phyloP scores from a whole-genome alignment of 64 coral and sea anemone species.

The Cladopsammia gracilis region DNA sequence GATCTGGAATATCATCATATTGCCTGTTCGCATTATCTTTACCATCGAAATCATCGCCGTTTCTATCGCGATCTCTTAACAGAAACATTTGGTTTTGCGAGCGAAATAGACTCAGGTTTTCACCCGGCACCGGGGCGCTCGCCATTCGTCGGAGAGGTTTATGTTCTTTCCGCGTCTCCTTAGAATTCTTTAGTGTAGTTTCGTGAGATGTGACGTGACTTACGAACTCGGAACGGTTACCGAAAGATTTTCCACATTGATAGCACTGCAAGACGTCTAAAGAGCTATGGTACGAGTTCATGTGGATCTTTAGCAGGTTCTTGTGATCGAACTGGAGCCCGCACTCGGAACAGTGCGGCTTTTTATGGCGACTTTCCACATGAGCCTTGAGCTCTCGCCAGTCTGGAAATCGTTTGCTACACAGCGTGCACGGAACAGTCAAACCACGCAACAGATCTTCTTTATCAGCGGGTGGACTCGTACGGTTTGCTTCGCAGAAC shows the following conservation, averaged over 20 bases:
- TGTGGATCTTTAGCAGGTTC: conserved; percentile 89
- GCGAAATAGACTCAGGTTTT: background rate
- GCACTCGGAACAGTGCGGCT: conserved; percentile 83
- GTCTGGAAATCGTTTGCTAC: conserved; percentile 79
- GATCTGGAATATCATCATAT: background rate
- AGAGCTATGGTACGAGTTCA: conserved; percentile 89
- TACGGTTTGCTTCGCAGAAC: background rate
- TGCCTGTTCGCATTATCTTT: background rate
- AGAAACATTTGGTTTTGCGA: background rate
- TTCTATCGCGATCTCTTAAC: background rate
- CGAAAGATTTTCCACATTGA: conserved; percentile 86
- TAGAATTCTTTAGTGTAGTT: conserved; percentile 39
- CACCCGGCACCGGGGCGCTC: background rate
- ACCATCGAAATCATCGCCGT: background rate
- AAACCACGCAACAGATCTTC: conserved; percentile 22
- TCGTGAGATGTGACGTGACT: conserved; percentile 88
- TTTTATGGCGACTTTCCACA: conserved; percentile 79
- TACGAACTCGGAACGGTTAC: conserved; percentile 81
- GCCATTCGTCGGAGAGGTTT: conserved; percentile 9
- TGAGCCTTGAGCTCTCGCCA: conserved; percentile 63
- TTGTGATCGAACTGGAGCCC: conserved; percentile 89
- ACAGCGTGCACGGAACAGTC: conserved; percentile 68
- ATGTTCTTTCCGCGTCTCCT: conserved; percentile 12
- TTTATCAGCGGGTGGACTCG: background rate
- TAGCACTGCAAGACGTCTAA: conserved; percentile 85